A percentile compares a stretch with the other conserved stretches of the same genome.
Evolutionary conservation across 2,113 vertebrate species (phyloP).

Genomic region (Catharus bicknelli): DNA sequence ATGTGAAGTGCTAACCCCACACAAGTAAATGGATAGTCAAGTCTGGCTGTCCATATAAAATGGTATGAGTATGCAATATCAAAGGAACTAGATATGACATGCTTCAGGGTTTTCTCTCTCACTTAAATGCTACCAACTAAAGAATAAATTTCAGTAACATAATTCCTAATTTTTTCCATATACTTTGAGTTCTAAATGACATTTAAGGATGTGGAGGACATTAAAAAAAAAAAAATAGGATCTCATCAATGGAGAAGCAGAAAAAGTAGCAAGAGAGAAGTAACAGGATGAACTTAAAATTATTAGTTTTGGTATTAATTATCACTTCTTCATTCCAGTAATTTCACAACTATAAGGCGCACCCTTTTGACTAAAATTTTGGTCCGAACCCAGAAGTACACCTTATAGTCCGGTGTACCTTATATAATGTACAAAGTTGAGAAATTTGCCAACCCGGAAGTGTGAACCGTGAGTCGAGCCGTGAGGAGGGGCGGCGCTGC

Average conservation of each 20-base stretch:
- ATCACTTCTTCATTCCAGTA: background rate
- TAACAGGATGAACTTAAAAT: background rate
- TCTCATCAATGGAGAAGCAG: background rate
- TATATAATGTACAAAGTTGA: no score
- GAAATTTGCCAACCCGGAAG: no score
- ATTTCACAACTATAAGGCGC: no score
- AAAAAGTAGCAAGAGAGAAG: background rate
- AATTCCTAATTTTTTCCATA: background rate
- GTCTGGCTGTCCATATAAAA: background rate
- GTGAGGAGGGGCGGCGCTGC: no score
- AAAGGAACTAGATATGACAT: background rate
- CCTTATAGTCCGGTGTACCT: no score
- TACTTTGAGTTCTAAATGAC: background rate
- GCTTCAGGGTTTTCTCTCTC: background rate
- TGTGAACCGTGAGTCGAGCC: no score
- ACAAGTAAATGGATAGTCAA: background rate
- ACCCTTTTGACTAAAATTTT: no score
- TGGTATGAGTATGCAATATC: background rate
- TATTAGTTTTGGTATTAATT: background rate
- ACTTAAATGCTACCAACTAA: background rate
- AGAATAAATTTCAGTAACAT: background rate
- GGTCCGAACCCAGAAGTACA: no score
- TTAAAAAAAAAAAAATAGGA: accelerated
- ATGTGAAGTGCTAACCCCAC: background rate
- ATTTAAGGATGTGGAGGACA: background rate